A percentile compares a stretch with the other conserved stretches of the same genome.
phyloP scores from a whole-genome alignment of 2,888 invertebrate species.

The Mesorhabditis sp. region DNA sequence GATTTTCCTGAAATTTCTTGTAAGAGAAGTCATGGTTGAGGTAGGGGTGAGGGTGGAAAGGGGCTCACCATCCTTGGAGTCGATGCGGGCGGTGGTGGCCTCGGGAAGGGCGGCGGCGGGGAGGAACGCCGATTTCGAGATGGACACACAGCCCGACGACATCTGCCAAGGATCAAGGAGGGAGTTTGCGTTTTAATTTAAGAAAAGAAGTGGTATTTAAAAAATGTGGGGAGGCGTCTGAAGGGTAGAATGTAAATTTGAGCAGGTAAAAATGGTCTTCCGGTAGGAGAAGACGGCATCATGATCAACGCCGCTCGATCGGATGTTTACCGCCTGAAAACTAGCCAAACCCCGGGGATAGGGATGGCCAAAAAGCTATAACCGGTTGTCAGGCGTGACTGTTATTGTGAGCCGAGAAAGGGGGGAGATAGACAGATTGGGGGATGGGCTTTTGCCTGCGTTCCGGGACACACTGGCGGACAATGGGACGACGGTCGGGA shows the following conservation, averaged over 20 bases:
- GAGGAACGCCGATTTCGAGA: conserved; percentile 9
- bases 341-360: too few relatives aligned
- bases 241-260: neutral
- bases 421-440: too few relatives aligned
- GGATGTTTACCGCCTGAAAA: too few relatives aligned
- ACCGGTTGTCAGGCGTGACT: too few relatives aligned
- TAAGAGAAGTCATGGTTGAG: neutral
- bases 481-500: too few relatives aligned
- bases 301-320: too few relatives aligned
- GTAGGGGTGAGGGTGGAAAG: neutral
- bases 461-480: too few relatives aligned
- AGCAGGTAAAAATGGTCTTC: neutral
- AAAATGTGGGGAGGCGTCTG: neutral
- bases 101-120: conserved; percentile 10
- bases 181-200: neutral
- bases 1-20: conserved; percentile 37
- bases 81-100: conserved; percentile 10
- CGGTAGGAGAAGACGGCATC: neutral
- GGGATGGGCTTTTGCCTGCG: too few relatives aligned
- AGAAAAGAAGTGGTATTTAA: neutral
- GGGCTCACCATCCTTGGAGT: conserved; percentile 7
- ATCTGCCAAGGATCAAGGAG: neutral
- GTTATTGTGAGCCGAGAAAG: too few relatives aligned
- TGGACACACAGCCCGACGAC: neutral
- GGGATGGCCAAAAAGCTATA: too few relatives aligned